Conservation (phyloP, 2,113 vertebrate genomes). For the Paralichthys olivaceus region DNA sequence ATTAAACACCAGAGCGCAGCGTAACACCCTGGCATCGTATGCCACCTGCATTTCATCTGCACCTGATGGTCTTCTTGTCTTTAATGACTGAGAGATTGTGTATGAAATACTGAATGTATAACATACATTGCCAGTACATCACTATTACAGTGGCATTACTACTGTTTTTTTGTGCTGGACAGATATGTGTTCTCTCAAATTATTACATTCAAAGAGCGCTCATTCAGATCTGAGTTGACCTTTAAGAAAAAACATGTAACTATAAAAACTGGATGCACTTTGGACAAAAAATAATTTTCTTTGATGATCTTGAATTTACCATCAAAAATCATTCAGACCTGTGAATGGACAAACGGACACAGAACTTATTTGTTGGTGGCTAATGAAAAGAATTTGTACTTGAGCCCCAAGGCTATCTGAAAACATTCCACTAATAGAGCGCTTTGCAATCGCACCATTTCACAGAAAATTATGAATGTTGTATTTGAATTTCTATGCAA, state of each 20-base stretch:
- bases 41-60: constrained; percentile 35
- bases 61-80: neutral
- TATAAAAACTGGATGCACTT: neutral
- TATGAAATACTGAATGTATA: neutral
- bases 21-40: constrained; percentile 57
- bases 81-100: neutral
- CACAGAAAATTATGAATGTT: constrained; percentile 64
- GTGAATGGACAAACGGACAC: constrained; percentile 68
- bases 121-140: neutral
- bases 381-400: constrained; percentile 83
- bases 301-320: constrained; percentile 8
- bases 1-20: constrained; percentile 76
- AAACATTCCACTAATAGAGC: constrained; percentile 75
- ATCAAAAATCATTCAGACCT: constrained; percentile 20
- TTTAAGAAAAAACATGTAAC: constrained; percentile 11
- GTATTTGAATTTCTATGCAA: constrained; percentile 58
- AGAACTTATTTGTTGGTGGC: constrained; percentile 76
- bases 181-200: neutral
- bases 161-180: neutral
- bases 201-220: neutral
- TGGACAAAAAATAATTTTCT: neutral
- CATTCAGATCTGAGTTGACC: constrained; percentile 8
- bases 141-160: neutral
- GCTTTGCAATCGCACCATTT: constrained; percentile 72
- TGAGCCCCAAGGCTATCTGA: constrained; percentile 73